Conservation (phyloP, 92 coral and sea anemone species). For the Paramuricea clavata region DNA sequence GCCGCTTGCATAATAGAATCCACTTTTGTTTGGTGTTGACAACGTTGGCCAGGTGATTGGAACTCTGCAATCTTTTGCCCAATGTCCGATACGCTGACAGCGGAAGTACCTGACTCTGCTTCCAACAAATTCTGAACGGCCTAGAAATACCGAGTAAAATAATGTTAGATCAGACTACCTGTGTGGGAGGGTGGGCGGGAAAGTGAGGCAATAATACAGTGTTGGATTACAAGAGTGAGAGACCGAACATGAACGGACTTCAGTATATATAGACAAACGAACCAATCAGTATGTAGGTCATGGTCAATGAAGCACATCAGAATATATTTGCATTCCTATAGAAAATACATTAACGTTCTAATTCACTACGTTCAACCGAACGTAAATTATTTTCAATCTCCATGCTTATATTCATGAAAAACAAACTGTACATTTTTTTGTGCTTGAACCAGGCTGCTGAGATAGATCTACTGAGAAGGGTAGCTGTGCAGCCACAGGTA, state of each 20-base stretch:
- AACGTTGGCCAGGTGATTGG: neutral
- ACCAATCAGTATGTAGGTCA: neutral
- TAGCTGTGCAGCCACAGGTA: neutral
- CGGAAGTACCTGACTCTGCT: neutral
- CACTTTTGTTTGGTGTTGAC: neutral
- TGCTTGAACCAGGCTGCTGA: neutral
- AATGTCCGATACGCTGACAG: neutral
- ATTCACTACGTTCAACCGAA: too few relatives aligned
- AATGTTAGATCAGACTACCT: too few relatives aligned
- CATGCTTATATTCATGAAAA: too few relatives aligned
- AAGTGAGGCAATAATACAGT: too few relatives aligned
- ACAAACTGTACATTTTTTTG: too few relatives aligned
- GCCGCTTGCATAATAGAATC: neutral
- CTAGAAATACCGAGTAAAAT: neutral
- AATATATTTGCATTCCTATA: too few relatives aligned
- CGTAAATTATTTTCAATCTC: too few relatives aligned
- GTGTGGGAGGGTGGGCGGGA: too few relatives aligned
- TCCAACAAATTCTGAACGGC: constrained; percentile 8
- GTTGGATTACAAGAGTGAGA: neutral
- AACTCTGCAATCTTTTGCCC: constrained; percentile 13
- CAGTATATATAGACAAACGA: neutral
- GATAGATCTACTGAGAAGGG: neutral
- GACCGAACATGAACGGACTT: neutral
- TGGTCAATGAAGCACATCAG: too few relatives aligned
- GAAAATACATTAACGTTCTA: too few relatives aligned